These are phyloP conservation scores for Maccullochella peelii DNA, from an alignment of 2,113 vertebrate genomes.

Conservation along the genomic window DNA sequence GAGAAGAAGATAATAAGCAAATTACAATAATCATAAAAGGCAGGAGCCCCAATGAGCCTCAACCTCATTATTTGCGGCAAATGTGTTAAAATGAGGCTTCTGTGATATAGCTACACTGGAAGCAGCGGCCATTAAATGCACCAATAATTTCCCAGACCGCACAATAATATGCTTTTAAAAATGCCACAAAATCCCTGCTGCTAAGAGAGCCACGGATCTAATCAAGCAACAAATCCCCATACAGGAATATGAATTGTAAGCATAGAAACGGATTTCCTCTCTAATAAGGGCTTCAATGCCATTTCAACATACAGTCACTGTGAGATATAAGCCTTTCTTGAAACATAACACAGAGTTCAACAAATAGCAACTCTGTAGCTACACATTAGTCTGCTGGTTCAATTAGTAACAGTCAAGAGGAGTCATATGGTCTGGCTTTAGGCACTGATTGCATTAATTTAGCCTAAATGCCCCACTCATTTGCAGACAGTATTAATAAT, in stretches of 20 bases:
- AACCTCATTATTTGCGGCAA: constrained; percentile 50
- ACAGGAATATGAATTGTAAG: constrained; percentile 56
- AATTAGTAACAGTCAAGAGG: constrained; percentile 31
- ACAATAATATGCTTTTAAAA: constrained; percentile 63
- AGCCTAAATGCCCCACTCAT: constrained; percentile 24
- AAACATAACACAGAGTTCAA: constrained; percentile 26
- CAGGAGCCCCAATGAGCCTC: constrained; percentile 31
- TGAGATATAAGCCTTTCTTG: constrained; percentile 6
- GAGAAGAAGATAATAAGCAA: constrained; percentile 71
- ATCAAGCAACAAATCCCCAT: constrained; percentile 70
- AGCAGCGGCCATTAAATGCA: constrained; percentile 33
- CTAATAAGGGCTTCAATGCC: constrained; percentile 27
- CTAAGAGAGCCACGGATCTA: constrained; percentile 48
- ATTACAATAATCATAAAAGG: constrained; percentile 68
- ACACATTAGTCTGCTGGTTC: constrained; percentile 25
- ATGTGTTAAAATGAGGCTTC: constrained; percentile 57
- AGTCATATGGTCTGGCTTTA: constrained; percentile 25
- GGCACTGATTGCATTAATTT: background rate
- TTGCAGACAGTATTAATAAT: constrained; percentile 23
- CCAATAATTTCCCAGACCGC: constrained; percentile 47
- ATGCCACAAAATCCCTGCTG: constrained; percentile 56
- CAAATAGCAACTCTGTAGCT: constrained; percentile 15
- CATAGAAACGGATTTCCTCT: constrained; percentile 64
- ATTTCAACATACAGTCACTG: constrained; percentile 50
- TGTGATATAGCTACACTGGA: constrained; percentile 45